phyloP scores from a whole-genome alignment of 2,113 vertebrate species.

The Elanoides forficatus region DNA sequence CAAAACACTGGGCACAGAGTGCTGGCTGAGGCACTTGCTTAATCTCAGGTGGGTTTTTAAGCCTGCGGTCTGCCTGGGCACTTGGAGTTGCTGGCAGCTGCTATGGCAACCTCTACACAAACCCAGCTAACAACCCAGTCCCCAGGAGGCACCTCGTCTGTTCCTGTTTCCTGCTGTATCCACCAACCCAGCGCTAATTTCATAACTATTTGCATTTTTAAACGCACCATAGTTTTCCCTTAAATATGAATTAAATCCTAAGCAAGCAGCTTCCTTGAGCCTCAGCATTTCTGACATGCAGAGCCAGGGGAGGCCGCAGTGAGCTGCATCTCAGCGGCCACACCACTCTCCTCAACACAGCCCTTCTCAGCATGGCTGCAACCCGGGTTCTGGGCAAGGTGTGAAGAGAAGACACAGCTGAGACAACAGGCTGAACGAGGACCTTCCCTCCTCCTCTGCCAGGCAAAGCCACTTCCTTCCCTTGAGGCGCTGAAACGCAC shows the following conservation, averaged over 20 bases:
- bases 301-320: background rate
- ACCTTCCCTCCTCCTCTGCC: background rate
- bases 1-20: fast-evolving
- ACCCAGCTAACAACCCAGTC: background rate
- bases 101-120: conserved; percentile 53
- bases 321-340: background rate
- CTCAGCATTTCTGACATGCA: background rate
- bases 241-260: background rate
- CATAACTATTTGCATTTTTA: background rate
- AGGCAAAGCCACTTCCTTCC: background rate
- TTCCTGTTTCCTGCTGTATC: background rate
- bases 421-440: fast-evolving
- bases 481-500: fast-evolving
- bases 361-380: background rate
- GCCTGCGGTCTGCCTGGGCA: background rate
- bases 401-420: too few relatives aligned
- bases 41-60: fast-evolving
- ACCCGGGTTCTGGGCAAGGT: fast-evolving
- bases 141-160: background rate
- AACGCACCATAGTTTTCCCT: background rate
- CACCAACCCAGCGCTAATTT: background rate
- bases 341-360: background rate
- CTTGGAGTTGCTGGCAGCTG: background rate
- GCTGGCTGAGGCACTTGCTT: background rate
- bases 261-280: background rate